Base-by-base conservation (phyloP, 2,113 vertebrate species). In the Cyprinodon brontotheroides region DNA sequence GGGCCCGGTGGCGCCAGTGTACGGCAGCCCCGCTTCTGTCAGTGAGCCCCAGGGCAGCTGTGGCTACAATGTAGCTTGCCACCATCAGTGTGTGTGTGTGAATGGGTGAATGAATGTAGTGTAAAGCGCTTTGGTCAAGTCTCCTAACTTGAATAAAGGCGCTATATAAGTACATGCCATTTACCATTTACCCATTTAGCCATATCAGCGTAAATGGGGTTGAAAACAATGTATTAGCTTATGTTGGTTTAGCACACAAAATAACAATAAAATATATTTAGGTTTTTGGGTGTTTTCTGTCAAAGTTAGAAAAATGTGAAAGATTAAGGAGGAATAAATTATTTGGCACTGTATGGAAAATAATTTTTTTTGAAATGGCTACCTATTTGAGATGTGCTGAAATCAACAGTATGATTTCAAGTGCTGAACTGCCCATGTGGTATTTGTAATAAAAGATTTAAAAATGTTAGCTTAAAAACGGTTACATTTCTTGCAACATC, bases 401-500 rank as follows among this genome's bases (percentile, higher is more conserved):
- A 82, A 83, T 61, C 11, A 60, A 9, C 5, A 64, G 9, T 37
- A 22, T 77, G 53, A 37, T 10, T 64, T 64, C 61, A 45, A 36
- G 29, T 61, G 39, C 11, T 22, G 38, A 69, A 69, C 37, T 22
- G 61, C n/a, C n/a, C 15, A 15, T 43, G 68, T 57, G 11, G 10
- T 62, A 67, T 36, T 50, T 38, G 37, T 36, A 40, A 47, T 22
- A 39, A 38, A 63, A 63, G 8, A 37, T 0, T 37, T 41, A 63
- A 60, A 65, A 67, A 14, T 74, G 62, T 86, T 57, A 10, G 71
- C 43, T 29, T 69, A 47, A 69, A 72, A 3, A 53, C 71, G 50
- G 59, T 57, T 57, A 9, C 6, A n/a, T 57, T 71, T 70, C 38
- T 82, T 85, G 67, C 75, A 63, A 77, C 22, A 69, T 57, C 60